Conservation (phyloP, 2,888 invertebrate genomes). For the Stenoptilia bipunctidactyla region DNA sequence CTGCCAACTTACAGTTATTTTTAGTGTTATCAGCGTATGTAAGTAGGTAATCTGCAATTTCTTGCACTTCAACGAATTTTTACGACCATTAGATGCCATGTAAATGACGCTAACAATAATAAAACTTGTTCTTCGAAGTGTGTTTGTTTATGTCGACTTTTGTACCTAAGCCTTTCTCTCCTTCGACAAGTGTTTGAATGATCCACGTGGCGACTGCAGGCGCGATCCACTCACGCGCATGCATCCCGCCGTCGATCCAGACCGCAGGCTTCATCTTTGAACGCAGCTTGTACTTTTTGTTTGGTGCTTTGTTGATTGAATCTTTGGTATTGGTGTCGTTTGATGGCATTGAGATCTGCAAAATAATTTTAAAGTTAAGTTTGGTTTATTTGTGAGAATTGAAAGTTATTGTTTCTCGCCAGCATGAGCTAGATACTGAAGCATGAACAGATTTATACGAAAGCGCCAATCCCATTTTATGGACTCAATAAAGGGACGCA, state of each 20-base stretch:
- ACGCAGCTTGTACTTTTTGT: slow-evolving; percentile 59
- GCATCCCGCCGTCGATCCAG: slow-evolving; percentile 85
- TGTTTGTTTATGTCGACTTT: neutral
- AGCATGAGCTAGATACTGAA: too few relatives aligned
- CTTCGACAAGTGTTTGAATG: slow-evolving; percentile 75
- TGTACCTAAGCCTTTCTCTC: slow-evolving; percentile 67
- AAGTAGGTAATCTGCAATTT: too few relatives aligned
- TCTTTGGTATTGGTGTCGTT: slow-evolving; percentile 34
- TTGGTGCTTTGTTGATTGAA: slow-evolving; percentile 24
- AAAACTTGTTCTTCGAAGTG: neutral
- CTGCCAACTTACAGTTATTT: too few relatives aligned
- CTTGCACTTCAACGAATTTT: too few relatives aligned
- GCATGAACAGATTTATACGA: too few relatives aligned
- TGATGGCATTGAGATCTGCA: slow-evolving; percentile 40
- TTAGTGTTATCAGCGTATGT: too few relatives aligned
- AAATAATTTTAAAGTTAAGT: slow-evolving; percentile 7
- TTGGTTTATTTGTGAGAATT: too few relatives aligned
- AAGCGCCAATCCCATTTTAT: too few relatives aligned
- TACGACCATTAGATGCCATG: too few relatives aligned
- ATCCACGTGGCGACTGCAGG: slow-evolving; percentile 83
- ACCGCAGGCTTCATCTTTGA: slow-evolving; percentile 76
- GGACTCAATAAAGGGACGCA: too few relatives aligned
- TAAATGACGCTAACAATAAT: neutral
- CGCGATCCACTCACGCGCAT: slow-evolving; percentile 85
- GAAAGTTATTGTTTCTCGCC: too few relatives aligned